A percentile compares a stretch with the other conserved stretches of the same genome.
These are phyloP conservation scores for Exephanes ischioxanthus DNA, from an alignment of 2,888 invertebrate species.

Conservation along the genomic window DNA sequence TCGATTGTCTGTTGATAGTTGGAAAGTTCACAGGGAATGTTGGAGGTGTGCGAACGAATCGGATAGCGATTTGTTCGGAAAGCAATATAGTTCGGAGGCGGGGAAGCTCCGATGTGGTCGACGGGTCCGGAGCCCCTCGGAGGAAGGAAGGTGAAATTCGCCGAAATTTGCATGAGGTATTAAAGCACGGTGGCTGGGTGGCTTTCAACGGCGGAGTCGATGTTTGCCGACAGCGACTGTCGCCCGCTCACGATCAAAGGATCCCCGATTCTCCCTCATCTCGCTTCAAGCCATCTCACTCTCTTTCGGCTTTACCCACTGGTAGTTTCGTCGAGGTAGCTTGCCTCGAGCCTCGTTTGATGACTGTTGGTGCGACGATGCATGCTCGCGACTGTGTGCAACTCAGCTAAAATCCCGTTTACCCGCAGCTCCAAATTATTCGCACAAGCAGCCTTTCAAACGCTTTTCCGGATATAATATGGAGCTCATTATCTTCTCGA, in stretches of 20 bases:
- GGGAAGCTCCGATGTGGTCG: conserved; percentile 54
- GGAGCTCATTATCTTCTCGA: conserved; percentile 15
- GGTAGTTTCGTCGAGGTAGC: conserved; percentile 49
- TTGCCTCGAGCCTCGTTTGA: conserved; percentile 66
- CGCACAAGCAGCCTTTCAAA: background rate
- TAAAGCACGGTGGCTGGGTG: conserved; percentile 83
- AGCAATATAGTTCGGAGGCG: conserved; percentile 81
- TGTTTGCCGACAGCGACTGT: conserved; percentile 84
- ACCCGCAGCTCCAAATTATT: background rate
- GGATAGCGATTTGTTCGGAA: conserved; percentile 84
- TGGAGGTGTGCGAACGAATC: conserved; percentile 70
- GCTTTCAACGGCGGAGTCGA: conserved; percentile 80
- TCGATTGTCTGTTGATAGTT: background rate
- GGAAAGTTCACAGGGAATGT: conserved; percentile 1
- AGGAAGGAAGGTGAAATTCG: conserved; percentile 74
- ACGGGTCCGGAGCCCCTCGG: conserved; percentile 72
- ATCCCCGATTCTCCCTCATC: conserved; percentile 72
- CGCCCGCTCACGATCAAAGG: conserved; percentile 83
- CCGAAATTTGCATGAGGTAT: conserved; percentile 85
- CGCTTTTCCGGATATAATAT: background rate
- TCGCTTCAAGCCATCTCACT: conserved; percentile 44
- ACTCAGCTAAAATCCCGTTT: conserved; percentile 21
- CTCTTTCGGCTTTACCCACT: conserved; percentile 60
- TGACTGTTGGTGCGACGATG: conserved; percentile 66
- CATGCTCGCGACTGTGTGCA: conserved; percentile 45